Conservation (phyloP, 2,888 invertebrate species). For the Mylabris sibirica region DNA sequence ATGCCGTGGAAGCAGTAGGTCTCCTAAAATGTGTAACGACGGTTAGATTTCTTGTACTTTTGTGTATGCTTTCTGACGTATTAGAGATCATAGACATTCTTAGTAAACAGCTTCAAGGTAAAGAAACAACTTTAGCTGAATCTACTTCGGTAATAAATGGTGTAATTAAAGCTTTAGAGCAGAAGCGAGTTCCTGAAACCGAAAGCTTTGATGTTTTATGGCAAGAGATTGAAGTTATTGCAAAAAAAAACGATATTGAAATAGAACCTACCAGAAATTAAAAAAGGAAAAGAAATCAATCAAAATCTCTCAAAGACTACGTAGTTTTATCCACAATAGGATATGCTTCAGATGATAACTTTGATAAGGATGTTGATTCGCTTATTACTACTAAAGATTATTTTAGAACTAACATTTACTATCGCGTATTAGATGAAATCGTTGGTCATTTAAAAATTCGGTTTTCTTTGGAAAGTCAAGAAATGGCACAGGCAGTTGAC, state of each 20-base stretch:
- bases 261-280: background rate
- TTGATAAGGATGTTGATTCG: background rate
- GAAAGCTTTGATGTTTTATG: background rate
- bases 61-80: background rate
- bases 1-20: background rate
- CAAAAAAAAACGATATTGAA: background rate
- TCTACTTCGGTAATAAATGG: too few species aligned
- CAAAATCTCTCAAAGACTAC: background rate
- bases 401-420: background rate
- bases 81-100: background rate
- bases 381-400: background rate
- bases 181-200: background rate
- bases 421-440: background rate
- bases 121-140: background rate
- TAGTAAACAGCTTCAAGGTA: background rate
- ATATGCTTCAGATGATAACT: background rate
- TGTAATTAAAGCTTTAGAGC: background rate
- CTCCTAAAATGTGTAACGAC: background rate
- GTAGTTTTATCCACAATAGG: background rate
- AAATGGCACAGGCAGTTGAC: background rate
- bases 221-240: background rate
- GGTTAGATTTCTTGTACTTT: background rate
- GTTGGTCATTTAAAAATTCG: background rate
- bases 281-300: background rate
- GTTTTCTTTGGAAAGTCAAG: background rate